These are phyloP conservation scores for Hiodon alosoides DNA, from an alignment of 2,113 vertebrate species.

Conservation along the genomic window DNA sequence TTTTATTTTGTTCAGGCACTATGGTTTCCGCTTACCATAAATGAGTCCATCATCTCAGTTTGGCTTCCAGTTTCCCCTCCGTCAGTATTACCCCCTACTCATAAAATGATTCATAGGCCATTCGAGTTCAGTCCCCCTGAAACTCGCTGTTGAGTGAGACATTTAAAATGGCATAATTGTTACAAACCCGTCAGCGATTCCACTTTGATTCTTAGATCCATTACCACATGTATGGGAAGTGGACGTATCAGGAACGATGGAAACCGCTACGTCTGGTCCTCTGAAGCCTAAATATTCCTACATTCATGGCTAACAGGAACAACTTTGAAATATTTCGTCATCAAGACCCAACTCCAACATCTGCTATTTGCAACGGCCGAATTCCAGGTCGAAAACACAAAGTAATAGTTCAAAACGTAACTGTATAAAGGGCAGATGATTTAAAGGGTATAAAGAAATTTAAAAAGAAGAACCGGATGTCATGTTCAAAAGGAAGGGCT, in stretches of 20 bases:
- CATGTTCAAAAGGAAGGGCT: not conserved
- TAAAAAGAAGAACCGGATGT: not conserved
- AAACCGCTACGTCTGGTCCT: too few relatives aligned
- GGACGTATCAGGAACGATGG: too few relatives aligned
- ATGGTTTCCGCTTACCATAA: constrained; percentile 20
- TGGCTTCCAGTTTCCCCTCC: not conserved
- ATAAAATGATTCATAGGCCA: constrained; percentile 19
- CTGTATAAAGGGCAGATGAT: too few relatives aligned
- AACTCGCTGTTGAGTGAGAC: not conserved
- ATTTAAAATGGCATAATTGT: not conserved
- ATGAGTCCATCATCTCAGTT: not conserved
- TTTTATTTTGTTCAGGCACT: constrained; percentile 9
- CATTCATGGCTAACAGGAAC: too few relatives aligned
- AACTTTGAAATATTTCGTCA: too few relatives aligned
- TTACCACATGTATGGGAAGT: too few relatives aligned
- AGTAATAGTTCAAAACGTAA: too few relatives aligned
- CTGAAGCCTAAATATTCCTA: too few relatives aligned
- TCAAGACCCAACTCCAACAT: not conserved
- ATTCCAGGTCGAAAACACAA: too few relatives aligned
- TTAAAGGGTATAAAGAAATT: too few relatives aligned
- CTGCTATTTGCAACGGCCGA: too few relatives aligned
- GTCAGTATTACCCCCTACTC: not conserved
- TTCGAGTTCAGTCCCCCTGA: not conserved
- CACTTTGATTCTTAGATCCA: too few relatives aligned
- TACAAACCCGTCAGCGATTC: not conserved